Percentiles rank a stretch among this genome's conserved stretches.
These are phyloP conservation scores for Erpornis zantholeuca DNA, from an alignment of 2,113 vertebrate genomes.

Conservation along the genomic window DNA sequence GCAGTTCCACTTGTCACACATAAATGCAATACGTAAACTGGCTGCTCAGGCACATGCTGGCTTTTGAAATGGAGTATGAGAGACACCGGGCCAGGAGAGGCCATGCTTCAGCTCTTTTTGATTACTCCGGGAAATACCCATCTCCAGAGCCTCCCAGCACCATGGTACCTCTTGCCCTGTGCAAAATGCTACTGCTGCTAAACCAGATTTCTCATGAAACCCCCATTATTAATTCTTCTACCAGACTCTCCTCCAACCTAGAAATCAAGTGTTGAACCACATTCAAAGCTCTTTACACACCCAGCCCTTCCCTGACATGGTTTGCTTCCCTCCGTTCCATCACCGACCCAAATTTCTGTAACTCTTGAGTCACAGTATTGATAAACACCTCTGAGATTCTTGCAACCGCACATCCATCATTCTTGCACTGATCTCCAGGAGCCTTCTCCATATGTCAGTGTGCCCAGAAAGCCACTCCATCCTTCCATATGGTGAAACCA, in stretches of 20 bases:
- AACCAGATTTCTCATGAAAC: background rate
- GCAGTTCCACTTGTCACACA: background rate
- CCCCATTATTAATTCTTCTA: background rate
- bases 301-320: background rate
- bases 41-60: background rate
- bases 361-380: background rate
- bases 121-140: background rate
- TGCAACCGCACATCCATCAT: background rate
- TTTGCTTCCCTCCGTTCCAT: background rate
- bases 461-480: background rate
- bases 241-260: background rate
- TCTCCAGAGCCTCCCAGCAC: background rate
- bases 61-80: background rate
- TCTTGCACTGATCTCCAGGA: background rate
- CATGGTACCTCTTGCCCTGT: background rate
- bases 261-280: background rate
- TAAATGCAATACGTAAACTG: background rate
- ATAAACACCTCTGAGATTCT: background rate
- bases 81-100: background rate
- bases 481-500: background rate
- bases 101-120: background rate
- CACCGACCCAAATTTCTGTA: background rate
- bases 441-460: rapidly evolving
- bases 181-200: background rate
- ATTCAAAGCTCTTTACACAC: background rate